These are phyloP conservation scores for Denticeps clupeoides DNA, from an alignment of 2,797 vertebrate species.

Conservation along the genomic window DNA sequence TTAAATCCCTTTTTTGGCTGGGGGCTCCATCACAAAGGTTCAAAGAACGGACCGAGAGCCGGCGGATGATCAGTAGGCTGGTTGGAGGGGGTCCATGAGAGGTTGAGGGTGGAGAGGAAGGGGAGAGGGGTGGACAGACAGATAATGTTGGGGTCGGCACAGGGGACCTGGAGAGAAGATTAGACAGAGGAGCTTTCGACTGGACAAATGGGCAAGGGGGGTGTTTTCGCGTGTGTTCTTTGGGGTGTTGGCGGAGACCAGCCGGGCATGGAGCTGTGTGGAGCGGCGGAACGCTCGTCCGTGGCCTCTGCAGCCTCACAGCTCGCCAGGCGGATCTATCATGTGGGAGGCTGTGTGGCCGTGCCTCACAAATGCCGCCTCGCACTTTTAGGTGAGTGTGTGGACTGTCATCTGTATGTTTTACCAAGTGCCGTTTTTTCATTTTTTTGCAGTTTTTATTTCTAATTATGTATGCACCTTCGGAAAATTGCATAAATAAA, in stretches of 20 bases:
- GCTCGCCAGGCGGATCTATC: slow-evolving; percentile 55
- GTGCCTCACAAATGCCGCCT: slow-evolving; percentile 56
- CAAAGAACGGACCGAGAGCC: slow-evolving; percentile 23
- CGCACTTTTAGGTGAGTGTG: slow-evolving; percentile 59
- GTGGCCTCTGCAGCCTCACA: slow-evolving; percentile 43
- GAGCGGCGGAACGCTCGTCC: slow-evolving; percentile 29
- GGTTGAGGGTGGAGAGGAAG: slow-evolving; percentile 11
- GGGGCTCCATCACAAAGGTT: slow-evolving; percentile 26
- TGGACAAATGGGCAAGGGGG: background rate
- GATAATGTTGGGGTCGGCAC: too few relatives aligned
- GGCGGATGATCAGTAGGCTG: slow-evolving; percentile 13
- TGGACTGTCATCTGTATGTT: background rate
- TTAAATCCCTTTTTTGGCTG: slow-evolving; percentile 22
- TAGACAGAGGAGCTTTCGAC: too few relatives aligned
- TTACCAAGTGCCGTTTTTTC: too few relatives aligned
- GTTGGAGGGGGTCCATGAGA: background rate
- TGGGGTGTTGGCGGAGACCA: background rate
- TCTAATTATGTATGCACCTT: too few relatives aligned
- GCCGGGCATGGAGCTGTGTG: slow-evolving; percentile 41
- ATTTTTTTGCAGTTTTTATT: too few relatives aligned
- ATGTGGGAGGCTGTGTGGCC: slow-evolving; percentile 61
- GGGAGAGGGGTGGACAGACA: background rate
- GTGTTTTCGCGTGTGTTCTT: background rate
- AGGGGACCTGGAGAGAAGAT: too few relatives aligned
- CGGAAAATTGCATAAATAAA: too few relatives aligned